Conservation (phyloP, 2,113 vertebrate species). For the Geococcyx californianus region DNA sequence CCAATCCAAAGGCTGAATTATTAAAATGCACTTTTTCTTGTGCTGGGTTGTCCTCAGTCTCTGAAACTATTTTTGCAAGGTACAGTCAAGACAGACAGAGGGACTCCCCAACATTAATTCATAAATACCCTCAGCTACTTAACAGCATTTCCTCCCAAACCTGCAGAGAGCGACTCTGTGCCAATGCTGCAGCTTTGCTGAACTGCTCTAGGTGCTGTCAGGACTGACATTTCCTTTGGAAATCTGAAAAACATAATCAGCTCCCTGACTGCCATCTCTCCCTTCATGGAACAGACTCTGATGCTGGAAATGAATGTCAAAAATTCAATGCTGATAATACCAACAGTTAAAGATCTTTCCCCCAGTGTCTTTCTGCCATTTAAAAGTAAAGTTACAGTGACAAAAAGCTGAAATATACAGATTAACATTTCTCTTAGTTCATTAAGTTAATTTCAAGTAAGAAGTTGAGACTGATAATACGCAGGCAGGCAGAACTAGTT, state of each 20-base stretch:
- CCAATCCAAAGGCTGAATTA: neutral
- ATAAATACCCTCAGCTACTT: neutral
- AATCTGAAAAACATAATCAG: neutral
- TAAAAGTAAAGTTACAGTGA: neutral
- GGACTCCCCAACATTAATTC: neutral
- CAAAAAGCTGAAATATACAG: conserved; percentile 1
- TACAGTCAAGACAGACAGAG: neutral
- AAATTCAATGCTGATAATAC: neutral
- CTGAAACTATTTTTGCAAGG: neutral
- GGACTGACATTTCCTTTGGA: neutral
- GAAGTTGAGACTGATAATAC: neutral
- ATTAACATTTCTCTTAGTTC: neutral
- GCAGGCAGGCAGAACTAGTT: neutral
- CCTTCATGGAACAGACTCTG: neutral
- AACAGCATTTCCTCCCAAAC: neutral
- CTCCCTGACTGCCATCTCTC: neutral
- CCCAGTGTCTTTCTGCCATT: neutral
- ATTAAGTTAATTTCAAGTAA: neutral
- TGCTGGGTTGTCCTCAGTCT: neutral
- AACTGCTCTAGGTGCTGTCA: neutral
- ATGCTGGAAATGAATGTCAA: neutral
- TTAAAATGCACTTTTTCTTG: neutral
- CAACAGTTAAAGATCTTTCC: neutral
- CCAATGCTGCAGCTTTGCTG: neutral
- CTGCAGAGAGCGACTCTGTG: neutral